These are phyloP conservation scores for Probaryconus sp. DNA, from an alignment of 1,140 invertebrate species.

Conservation along the genomic window DNA sequence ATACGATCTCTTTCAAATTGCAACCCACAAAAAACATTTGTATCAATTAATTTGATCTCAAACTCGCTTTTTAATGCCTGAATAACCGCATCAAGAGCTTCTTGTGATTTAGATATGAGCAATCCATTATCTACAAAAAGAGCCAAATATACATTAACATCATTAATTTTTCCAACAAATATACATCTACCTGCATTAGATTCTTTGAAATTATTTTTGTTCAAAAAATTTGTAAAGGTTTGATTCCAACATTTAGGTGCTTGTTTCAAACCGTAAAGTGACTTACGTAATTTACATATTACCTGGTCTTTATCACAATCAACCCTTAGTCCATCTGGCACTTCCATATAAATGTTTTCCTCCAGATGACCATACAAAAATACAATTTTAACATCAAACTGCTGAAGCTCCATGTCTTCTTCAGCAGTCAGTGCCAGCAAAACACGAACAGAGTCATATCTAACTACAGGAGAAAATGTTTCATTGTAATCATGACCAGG, in stretches of 20 bases:
- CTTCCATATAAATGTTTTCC: neutral
- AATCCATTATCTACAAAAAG: slow-evolving; percentile 34
- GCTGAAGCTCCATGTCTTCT: too few relatives aligned
- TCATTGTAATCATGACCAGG: too few relatives aligned
- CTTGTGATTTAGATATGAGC: slow-evolving; percentile 1
- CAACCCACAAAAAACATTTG: slow-evolving; percentile 2
- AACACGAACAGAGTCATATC: too few relatives aligned
- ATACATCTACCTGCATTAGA: slow-evolving; percentile 6
- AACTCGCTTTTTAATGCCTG: neutral
- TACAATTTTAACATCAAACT: too few relatives aligned
- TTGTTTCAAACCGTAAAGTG: slow-evolving; percentile 13
- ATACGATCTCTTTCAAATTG: neutral
- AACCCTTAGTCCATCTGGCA: neutral
- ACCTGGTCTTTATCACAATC: neutral
- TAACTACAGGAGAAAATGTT: too few relatives aligned
- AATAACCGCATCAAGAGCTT: neutral
- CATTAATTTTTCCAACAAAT: neutral
- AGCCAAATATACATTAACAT: neutral
- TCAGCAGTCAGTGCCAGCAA: too few relatives aligned
- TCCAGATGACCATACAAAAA: too few relatives aligned
- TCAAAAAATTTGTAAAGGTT: neutral
- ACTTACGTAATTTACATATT: slow-evolving; percentile 25
- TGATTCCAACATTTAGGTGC: slow-evolving; percentile 3
- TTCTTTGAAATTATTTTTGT: slow-evolving; percentile 1
- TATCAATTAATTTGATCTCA: neutral